phyloP scores from a whole-genome alignment of 2,888 invertebrate genomes.

The Cryptus armator region DNA sequence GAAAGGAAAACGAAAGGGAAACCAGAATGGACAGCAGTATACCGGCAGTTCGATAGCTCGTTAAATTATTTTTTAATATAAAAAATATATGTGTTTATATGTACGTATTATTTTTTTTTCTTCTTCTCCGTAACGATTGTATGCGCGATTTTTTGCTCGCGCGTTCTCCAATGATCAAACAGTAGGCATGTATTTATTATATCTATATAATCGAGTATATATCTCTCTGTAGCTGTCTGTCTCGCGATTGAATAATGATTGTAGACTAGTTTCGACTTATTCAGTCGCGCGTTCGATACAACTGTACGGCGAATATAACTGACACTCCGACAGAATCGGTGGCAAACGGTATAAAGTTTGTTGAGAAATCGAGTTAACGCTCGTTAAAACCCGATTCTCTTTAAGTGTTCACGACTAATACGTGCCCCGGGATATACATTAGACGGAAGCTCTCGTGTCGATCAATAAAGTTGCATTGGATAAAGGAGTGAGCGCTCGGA shows the following conservation, averaged over 20 bases:
- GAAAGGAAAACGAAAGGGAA: conserved; percentile 66
- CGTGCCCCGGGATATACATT: neutral
- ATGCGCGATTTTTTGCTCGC: conserved; percentile 41
- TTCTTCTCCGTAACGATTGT: conserved; percentile 38
- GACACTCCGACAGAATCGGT: conserved; percentile 18
- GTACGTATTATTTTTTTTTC: conserved; percentile 31
- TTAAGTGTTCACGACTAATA: conserved; percentile 4
- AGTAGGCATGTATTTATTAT: neutral
- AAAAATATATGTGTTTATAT: conserved; percentile 18
- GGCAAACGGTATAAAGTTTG: conserved; percentile 2
- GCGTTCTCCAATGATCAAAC: conserved; percentile 28
- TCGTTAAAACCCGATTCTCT: conserved; percentile 27
- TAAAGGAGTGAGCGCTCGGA: neutral
- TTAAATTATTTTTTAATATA: conserved; percentile 46
- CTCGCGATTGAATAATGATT: conserved; percentile 60
- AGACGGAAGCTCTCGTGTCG: neutral
- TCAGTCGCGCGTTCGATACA: conserved; percentile 31
- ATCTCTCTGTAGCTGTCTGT: neutral
- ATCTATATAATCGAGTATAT: neutral
- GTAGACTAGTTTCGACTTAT: conserved; percentile 38
- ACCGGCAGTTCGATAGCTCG: conserved; percentile 58
- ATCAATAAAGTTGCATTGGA: neutral
- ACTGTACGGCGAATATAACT: conserved; percentile 26
- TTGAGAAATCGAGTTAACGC: conserved; percentile 35
- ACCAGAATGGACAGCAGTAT: conserved; percentile 41